phyloP scores from a whole-genome alignment of 2,888 invertebrate species.

The Scrobipalpa atriplicella region DNA sequence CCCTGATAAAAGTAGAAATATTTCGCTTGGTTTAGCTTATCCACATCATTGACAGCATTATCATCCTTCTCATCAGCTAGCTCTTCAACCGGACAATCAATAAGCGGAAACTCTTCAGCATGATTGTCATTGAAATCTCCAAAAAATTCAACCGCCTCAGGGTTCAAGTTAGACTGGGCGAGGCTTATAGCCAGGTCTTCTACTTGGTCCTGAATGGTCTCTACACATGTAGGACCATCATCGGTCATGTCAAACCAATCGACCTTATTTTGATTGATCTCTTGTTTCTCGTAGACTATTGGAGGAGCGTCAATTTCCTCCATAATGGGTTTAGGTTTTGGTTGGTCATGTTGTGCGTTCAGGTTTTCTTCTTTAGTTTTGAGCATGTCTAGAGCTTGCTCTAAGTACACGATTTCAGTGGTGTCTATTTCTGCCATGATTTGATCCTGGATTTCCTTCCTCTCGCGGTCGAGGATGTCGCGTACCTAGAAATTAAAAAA shows the following conservation, averaged over 20 bases:
- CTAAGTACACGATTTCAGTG: conserved; percentile 93
- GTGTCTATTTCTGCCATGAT: conserved; percentile 87
- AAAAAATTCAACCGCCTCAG: conserved; percentile 63
- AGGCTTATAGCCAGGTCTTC: conserved; percentile 47
- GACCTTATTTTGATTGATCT: conserved; percentile 58
- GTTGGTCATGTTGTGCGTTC: conserved; percentile 47
- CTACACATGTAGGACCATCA: conserved; percentile 65
- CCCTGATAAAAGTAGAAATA: conserved; percentile 93
- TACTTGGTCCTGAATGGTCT: conserved; percentile 56
- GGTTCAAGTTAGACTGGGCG: conserved; percentile 61
- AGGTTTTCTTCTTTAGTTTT: conserved; percentile 74
- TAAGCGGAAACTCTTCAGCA: conserved; percentile 59
- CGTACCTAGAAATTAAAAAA: conserved; percentile 78
- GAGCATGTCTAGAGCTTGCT: conserved; percentile 90
- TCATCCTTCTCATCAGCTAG: conserved; percentile 37
- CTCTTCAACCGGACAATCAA: conserved; percentile 47
- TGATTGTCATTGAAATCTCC: conserved; percentile 49
- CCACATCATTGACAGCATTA: conserved; percentile 55
- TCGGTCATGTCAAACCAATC: conserved; percentile 74
- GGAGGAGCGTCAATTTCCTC: conserved; percentile 47
- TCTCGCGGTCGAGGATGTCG: conserved; percentile 89
- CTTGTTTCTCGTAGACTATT: conserved; percentile 60
- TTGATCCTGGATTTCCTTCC: conserved; percentile 84
- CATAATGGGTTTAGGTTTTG: conserved; percentile 45
- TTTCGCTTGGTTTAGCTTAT: conserved; percentile 77